These are phyloP conservation scores for Acanthosoma haemorrhoidale DNA, from an alignment of 2,888 invertebrate species.

Conservation along the genomic window DNA sequence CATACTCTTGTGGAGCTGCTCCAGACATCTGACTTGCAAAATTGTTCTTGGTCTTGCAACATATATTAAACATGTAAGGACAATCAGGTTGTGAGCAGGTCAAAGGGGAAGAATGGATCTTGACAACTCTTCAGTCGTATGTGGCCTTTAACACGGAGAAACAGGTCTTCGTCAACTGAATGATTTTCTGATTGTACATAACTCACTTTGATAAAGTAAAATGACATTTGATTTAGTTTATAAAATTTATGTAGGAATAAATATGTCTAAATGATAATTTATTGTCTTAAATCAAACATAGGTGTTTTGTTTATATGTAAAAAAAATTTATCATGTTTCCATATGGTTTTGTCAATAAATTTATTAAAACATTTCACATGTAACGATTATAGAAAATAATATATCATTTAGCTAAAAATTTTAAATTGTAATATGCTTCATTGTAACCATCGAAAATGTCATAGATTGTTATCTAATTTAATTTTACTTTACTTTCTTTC, in stretches of 20 bases:
- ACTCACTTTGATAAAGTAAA: background rate
- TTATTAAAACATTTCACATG: too few species aligned
- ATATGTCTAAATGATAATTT: background rate
- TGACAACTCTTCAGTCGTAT: slow-evolving; percentile 1
- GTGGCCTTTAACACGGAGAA: background rate
- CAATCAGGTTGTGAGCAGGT: background rate
- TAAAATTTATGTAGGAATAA: background rate
- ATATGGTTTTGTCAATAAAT: background rate
- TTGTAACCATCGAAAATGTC: too few species aligned
- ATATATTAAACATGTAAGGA: background rate
- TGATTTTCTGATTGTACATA: slow-evolving; percentile 7
- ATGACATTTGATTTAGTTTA: slow-evolving; percentile 23
- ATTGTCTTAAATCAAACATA: background rate
- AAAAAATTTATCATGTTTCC: background rate
- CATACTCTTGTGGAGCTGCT: background rate
- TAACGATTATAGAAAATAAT: too few species aligned
- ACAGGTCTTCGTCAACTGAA: background rate
- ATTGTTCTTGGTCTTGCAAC: background rate
- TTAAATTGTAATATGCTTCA: too few species aligned
- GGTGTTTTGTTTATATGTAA: background rate
- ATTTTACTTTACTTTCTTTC: too few species aligned
- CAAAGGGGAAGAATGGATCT: background rate
- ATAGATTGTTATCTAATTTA: too few species aligned
- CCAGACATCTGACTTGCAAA: background rate
- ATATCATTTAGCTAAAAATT: too few species aligned